These are phyloP conservation scores for Matsumurasca onukii DNA, from an alignment of 1,140 invertebrate species.

Conservation along the genomic window DNA sequence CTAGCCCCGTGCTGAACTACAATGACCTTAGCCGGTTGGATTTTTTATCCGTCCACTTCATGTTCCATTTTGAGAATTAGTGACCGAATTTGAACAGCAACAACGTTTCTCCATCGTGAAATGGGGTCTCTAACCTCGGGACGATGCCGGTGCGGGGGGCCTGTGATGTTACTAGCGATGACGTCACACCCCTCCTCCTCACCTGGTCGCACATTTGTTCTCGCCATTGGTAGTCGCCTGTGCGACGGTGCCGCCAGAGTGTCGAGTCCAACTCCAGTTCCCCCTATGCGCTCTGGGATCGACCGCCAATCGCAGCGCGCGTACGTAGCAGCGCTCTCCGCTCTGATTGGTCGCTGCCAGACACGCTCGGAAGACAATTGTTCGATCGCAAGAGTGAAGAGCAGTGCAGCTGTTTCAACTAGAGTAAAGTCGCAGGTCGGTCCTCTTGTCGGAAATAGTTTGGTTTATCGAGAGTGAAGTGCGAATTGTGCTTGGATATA, in stretches of 20 bases:
- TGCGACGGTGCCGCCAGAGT: neutral
- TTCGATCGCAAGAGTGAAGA: no score
- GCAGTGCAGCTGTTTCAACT: neutral
- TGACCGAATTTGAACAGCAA: no score
- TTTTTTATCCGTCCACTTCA: no score
- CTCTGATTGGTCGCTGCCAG: neutral
- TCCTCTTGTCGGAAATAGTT: neutral
- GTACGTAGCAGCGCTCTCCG: neutral
- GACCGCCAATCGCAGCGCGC: neutral
- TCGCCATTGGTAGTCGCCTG: neutral
- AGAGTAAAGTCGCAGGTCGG: neutral
- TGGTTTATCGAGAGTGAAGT: neutral
- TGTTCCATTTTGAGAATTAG: no score
- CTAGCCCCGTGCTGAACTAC: no score
- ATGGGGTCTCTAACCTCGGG: no score
- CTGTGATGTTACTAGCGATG: no score
- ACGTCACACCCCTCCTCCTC: neutral
- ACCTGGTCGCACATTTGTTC: neutral
- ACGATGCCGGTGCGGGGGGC: no score
- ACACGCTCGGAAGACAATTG: neutral
- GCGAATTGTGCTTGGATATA: neutral
- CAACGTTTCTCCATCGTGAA: no score
- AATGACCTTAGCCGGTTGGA: no score
- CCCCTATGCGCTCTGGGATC: neutral
- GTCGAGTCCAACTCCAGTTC: neutral